A percentile compares a stretch with the other conserved stretches of the same genome.
Conservation (phyloP, 2,113 vertebrate genomes). For the Sorex araneus region DNA sequence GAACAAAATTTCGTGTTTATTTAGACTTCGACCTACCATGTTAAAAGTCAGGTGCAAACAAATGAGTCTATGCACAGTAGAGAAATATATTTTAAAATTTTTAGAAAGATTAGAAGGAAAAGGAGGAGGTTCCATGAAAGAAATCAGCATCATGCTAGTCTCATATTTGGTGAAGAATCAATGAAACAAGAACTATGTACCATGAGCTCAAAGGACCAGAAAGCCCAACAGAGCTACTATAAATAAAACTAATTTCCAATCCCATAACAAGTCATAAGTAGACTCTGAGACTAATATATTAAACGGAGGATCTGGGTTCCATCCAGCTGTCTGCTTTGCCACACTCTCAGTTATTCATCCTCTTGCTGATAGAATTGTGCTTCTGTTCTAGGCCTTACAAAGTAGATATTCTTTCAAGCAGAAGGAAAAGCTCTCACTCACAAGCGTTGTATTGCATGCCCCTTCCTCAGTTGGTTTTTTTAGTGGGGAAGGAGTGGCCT, state of each 20-base stretch:
- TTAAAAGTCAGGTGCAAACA: background rate
- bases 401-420: background rate
- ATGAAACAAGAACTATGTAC: no score
- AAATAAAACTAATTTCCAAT: slow-evolving; percentile 24
- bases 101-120: no score
- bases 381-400: background rate
- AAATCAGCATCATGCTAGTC: no score
- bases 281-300: background rate
- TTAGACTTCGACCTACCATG: slow-evolving; percentile 6
- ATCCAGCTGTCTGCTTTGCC: background rate
- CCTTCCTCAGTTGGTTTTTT: no score
- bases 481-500: no score
- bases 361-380: background rate
- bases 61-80: no score
- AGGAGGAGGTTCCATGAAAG: no score
- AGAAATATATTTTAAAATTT: no score
- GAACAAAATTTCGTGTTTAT: background rate
- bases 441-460: background rate
- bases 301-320: background rate
- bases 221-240: no score
- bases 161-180: no score
- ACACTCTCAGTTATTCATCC: background rate
- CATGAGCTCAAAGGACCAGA: no score
- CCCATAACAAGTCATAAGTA: background rate
- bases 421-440: background rate